Evolutionary conservation across 2,888 invertebrate species (phyloP).

Genomic region (Polylopha cassiicola): DNA sequence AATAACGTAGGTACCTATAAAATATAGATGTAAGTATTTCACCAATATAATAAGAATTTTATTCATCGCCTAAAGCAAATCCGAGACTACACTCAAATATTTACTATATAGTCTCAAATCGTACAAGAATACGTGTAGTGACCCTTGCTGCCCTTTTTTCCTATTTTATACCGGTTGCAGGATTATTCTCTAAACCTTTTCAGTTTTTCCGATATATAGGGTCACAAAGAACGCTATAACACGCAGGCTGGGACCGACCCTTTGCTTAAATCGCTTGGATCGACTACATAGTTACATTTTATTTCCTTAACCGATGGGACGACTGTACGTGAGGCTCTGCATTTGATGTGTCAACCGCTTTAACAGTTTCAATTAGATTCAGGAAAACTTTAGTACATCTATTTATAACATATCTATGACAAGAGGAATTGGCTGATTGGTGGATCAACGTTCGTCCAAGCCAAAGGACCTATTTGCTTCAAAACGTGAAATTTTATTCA

Average conservation of each 20-base stretch:
- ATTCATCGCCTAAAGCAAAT: too few species aligned
- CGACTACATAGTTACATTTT: constrained; percentile 43
- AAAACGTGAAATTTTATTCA: too few species aligned
- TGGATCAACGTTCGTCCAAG: too few species aligned
- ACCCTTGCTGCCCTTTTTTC: constrained; percentile 2
- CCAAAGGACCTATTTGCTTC: too few species aligned
- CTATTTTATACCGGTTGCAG: constrained; percentile 20
- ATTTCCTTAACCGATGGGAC: constrained; percentile 38
- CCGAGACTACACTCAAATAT: constrained; percentile 2
- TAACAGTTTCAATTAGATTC: constrained; percentile 28
- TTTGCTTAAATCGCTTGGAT: constrained; percentile 44
- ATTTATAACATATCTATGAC: too few species aligned
- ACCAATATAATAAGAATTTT: too few species aligned
- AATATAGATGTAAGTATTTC: too few species aligned
- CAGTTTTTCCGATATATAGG: constrained; percentile 25
- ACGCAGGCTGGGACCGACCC: constrained; percentile 38
- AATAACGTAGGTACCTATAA: too few species aligned
- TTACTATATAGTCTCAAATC: constrained; percentile 5
- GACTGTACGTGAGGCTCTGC: constrained; percentile 41
- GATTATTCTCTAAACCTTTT: constrained; percentile 31
- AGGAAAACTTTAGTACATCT: too few species aligned
- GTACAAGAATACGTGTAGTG: background rate
- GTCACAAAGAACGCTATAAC: constrained; percentile 34
- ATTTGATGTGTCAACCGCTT: constrained; percentile 35
- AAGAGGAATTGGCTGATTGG: too few species aligned